phyloP scores from a whole-genome alignment of 64 coral and sea anemone genomes.

The Hydrozoanthus tunicans region DNA sequence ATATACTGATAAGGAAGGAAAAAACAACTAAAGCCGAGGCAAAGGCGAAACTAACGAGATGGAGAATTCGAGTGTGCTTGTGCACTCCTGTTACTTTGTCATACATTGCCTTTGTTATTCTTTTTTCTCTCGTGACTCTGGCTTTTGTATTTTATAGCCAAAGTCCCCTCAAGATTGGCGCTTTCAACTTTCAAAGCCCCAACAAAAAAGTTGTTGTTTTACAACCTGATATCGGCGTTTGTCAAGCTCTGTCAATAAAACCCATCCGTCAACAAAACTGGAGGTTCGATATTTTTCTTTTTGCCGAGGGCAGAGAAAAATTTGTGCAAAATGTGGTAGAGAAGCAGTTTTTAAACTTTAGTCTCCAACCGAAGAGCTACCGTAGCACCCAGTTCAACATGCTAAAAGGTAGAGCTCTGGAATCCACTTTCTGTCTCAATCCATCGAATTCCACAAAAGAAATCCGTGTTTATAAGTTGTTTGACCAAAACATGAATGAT shows the following conservation, averaged over 20 bases:
- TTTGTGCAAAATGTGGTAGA: neutral
- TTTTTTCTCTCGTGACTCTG: neutral
- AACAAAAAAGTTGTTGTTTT: neutral
- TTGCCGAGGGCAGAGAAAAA: neutral
- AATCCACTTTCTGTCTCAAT: constrained; percentile 16
- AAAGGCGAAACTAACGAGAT: neutral
- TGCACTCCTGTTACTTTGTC: neutral
- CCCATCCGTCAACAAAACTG: neutral
- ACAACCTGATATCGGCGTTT: neutral
- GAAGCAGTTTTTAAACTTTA: neutral
- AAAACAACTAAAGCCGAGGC: neutral
- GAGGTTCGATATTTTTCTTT: constrained; percentile 16
- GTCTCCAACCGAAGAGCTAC: neutral
- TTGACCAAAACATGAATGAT: neutral
- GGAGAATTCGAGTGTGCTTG: neutral
- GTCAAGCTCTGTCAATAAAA: neutral
- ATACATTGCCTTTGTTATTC: neutral
- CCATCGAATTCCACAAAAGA: neutral
- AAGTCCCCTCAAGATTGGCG: neutral
- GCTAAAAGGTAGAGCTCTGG: neutral
- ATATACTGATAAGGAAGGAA: neutral
- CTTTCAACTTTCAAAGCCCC: neutral
- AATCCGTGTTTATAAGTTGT: neutral
- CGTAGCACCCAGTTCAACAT: neutral
- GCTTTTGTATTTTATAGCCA: neutral